phyloP scores from a whole-genome alignment of 2,888 invertebrate species.

The Leuctra nigra region DNA sequence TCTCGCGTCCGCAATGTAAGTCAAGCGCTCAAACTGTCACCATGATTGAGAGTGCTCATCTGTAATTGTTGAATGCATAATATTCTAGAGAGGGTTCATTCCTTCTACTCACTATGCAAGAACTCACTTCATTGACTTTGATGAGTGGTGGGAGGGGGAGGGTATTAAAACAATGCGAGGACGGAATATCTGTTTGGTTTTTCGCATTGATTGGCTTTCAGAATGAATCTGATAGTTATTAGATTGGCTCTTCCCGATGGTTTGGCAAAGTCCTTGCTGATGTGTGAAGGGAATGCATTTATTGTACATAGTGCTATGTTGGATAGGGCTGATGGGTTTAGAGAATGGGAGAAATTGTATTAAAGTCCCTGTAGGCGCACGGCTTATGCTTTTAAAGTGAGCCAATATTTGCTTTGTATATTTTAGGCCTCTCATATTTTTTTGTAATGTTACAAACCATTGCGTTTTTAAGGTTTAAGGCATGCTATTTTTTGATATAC shows the following conservation, averaged over 20 bases:
- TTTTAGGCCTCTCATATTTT: too few species aligned
- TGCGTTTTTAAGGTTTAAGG: too few species aligned
- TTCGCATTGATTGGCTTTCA: too few species aligned
- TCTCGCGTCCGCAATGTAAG: background rate
- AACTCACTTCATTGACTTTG: background rate
- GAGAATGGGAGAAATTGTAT: too few species aligned
- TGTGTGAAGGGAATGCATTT: background rate
- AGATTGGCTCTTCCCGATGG: background rate
- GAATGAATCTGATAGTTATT: too few species aligned
- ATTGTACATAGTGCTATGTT: background rate
- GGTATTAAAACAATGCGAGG: background rate
- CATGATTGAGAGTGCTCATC: conserved; percentile 4
- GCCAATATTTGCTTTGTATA: too few species aligned
- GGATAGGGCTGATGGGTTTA: background rate
- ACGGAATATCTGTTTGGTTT: too few species aligned
- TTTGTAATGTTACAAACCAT: too few species aligned
- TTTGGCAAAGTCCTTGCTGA: too few species aligned
- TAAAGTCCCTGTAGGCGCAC: too few species aligned
- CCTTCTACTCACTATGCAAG: background rate
- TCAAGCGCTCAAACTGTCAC: conserved; percentile 13
- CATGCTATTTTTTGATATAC: too few species aligned
- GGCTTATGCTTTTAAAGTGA: too few species aligned
- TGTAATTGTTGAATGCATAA: conserved; percentile 16
- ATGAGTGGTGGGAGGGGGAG: background rate
- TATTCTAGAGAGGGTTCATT: background rate